phyloP scores from a whole-genome alignment of 2,888 invertebrate species.

The Barypeithes pellucidus region DNA sequence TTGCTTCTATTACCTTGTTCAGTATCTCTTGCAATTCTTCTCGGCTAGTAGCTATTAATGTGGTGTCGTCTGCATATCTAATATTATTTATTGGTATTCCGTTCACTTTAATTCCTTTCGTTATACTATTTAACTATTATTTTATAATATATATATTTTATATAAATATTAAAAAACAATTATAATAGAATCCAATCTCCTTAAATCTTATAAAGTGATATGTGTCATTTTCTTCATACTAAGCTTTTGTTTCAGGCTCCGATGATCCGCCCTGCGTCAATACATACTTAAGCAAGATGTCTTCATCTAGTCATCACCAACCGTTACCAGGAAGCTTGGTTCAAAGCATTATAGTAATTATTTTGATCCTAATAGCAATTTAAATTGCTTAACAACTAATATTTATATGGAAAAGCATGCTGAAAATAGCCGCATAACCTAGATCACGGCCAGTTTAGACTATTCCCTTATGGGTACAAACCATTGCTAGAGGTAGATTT shows the following conservation, averaged over 20 bases:
- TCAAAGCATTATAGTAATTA: slow-evolving; percentile 51
- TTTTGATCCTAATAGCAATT: slow-evolving; percentile 56
- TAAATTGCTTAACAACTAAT: slow-evolving; percentile 27
- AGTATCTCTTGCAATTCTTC: no score
- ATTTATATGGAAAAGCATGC: slow-evolving; percentile 13
- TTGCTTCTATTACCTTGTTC: no score
- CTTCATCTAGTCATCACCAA: slow-evolving; percentile 54
- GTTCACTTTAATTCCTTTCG: no score
- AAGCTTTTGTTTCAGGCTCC: slow-evolving; percentile 64
- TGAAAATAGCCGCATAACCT: slow-evolving; percentile 28
- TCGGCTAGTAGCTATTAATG: no score
- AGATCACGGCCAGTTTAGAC: slow-evolving; percentile 35
- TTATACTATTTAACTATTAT: no score
- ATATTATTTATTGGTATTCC: no score
- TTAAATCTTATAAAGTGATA: no score
- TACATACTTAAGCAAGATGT: slow-evolving; percentile 65
- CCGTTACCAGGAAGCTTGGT: slow-evolving; percentile 43
- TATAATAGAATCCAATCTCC: no score
- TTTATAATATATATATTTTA: no score
- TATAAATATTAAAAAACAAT: no score
- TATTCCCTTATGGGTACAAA: slow-evolving; percentile 15
- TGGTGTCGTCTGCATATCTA: no score
- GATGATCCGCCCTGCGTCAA: slow-evolving; percentile 68
- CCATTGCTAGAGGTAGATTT: slow-evolving; percentile 32
- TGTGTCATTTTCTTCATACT: no score